Base-by-base conservation (phyloP, 2,888 invertebrate species). In the Hyles lineata region DNA sequence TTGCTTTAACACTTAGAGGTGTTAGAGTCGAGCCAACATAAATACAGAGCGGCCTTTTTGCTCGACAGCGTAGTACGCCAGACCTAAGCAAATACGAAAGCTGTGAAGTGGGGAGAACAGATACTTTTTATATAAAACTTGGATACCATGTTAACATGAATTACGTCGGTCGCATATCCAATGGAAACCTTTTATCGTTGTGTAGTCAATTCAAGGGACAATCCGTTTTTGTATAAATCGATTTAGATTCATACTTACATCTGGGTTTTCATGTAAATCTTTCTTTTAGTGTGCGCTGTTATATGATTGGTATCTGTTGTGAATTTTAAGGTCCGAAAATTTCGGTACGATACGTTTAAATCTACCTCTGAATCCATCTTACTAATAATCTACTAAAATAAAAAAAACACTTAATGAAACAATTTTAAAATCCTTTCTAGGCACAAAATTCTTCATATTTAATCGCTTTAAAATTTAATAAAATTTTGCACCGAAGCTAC, bases 1-100 rank as follows among this genome's bases (percentile, higher is more conserved):
- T 88, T 85, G 82, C 85, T 83, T 85, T 81, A 81, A 82, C 84
- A 86, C 88, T 87, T 84, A 82, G 81, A 82, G 82, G 83, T 83
- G 84, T 84, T 82, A 83, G 80, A 81, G 77, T 74, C 79, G 80
- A 76, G 55, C 75, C 78, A 82, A 80, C 78, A 80, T 81, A 87
- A 89, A 89, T 85, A 82, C 76, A 76, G 75, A 72, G 74, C 72
- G 76, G 76, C 75, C 79, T 83, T 82, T 82, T 75, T 74, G 78
- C 77, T 75, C 75, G 67, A 70, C 74, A 70, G 74, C 75, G 70
- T 74, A 75, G 76, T 82, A 86, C 43, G 43, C 82, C 76, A 43
- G 70, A 43, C 86, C 86, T 82, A 83, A 83, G 79, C 76, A 86
- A 86, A 85, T 82, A 84, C 80, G 62, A 55, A 70, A 73, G 35